A percentile compares a stretch with the other conserved stretches of the same genome.
phyloP scores from a whole-genome alignment of 2,113 vertebrate species.

The Xenopus borealis region DNA sequence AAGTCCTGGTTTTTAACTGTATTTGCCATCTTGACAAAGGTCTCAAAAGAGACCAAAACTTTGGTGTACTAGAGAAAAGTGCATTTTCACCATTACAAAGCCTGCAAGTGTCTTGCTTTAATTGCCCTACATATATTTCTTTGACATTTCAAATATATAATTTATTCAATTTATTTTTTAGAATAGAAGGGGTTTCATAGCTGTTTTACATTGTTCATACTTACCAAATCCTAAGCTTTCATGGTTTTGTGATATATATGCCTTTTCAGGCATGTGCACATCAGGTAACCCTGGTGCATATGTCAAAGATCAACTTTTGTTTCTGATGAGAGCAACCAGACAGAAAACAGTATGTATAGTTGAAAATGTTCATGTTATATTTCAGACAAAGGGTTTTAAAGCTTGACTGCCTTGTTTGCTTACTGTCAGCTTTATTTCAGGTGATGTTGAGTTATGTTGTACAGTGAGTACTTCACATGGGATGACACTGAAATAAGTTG shows the following conservation, averaged over 20 bases:
- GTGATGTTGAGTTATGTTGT: conserved; percentile 23
- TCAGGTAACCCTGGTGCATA: not conserved
- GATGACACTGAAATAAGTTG: conserved; percentile 1
- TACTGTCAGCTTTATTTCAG: conserved; percentile 19
- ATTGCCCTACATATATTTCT: no score
- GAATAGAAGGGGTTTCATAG: no score
- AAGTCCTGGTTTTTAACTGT: no score
- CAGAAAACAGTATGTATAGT: conserved; percentile 10
- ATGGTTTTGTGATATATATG: not conserved
- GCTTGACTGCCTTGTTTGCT: conserved; percentile 12
- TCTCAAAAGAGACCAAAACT: no score
- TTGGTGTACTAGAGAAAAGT: no score
- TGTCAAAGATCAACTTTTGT: conserved; percentile 1
- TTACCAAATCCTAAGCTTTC: not conserved
- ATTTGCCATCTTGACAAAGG: no score
- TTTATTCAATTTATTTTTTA: no score
- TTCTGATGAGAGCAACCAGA: not conserved
- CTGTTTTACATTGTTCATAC: no score
- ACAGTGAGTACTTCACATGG: conserved; percentile 5
- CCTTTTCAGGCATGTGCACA: conserved; percentile 8
- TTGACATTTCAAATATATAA: no score
- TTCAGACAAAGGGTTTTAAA: conserved; percentile 29
- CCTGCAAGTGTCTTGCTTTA: no score
- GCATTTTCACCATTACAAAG: no score
- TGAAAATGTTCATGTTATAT: no score